A percentile compares a stretch with the other conserved stretches of the same genome.
Evolutionary conservation across 1,140 invertebrate genomes (phyloP).

Genomic region (Drosophila pectinifera): DNA sequence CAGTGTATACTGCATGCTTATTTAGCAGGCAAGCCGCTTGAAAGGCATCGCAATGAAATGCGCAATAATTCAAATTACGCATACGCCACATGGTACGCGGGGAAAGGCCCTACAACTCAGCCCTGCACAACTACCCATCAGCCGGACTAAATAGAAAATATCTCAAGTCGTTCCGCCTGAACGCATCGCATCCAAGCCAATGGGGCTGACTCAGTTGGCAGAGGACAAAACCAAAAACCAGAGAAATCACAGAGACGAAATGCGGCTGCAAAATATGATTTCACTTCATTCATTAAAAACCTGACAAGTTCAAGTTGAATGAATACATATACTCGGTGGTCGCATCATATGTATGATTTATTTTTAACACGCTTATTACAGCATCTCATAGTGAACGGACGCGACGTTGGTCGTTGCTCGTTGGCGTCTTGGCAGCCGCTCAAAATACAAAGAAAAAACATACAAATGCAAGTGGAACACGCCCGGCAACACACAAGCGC

Average conservation of each 20-base stretch:
- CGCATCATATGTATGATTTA: slow-evolving; percentile 49
- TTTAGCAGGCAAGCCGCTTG: slow-evolving; percentile 34
- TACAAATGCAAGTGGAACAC: slow-evolving; percentile 8
- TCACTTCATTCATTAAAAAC: slow-evolving; percentile 72
- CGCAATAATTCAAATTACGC: slow-evolving; percentile 77
- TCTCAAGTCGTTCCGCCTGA: slow-evolving; percentile 68
- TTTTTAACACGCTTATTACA: slow-evolving; percentile 73
- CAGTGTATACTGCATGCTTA: slow-evolving; percentile 19
- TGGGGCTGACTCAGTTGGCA: slow-evolving; percentile 37
- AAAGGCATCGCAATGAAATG: slow-evolving; percentile 70
- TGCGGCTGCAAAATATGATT: slow-evolving; percentile 54
- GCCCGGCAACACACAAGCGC: slow-evolving; percentile 13
- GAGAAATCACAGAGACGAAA: slow-evolving; percentile 17
- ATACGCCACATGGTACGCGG: slow-evolving; percentile 41
- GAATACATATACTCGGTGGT: slow-evolving; percentile 43
- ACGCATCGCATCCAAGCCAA: slow-evolving; percentile 39
- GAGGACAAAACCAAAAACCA: slow-evolving; percentile 2
- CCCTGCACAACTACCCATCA: background rate
- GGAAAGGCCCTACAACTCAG: background rate
- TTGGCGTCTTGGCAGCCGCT: slow-evolving; percentile 42
- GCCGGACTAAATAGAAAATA: slow-evolving; percentile 45
- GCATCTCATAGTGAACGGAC: slow-evolving; percentile 36
- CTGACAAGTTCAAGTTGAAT: slow-evolving; percentile 81
- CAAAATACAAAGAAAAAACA: slow-evolving; percentile 16
- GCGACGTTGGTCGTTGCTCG: slow-evolving; percentile 14